Percentiles rank a stretch among this genome's conserved stretches.
Evolutionary conservation across 1,140 invertebrate species (phyloP).

Genomic region (Drosophila orena): DNA sequence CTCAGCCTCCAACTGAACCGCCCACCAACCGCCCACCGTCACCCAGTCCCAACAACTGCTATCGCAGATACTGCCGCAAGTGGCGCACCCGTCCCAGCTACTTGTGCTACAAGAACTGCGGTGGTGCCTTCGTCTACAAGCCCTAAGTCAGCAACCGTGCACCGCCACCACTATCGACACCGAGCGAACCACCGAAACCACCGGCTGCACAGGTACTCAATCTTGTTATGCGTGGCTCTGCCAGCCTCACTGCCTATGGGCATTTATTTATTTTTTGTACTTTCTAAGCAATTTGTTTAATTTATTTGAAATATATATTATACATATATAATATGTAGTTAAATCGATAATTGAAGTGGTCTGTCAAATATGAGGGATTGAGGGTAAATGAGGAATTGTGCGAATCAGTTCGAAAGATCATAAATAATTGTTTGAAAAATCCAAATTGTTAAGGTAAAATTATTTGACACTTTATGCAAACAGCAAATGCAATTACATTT

Average conservation of each 20-base stretch:
- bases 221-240: slow-evolving; percentile 35
- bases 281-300: slow-evolving; percentile 66
- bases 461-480: slow-evolving; percentile 8
- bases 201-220: slow-evolving; percentile 30
- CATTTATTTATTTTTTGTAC: slow-evolving; percentile 67
- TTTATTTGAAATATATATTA: slow-evolving; percentile 35
- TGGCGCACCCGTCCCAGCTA: slow-evolving; percentile 69
- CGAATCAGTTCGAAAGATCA: not conserved
- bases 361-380: too few relatives aligned
- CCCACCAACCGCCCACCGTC: slow-evolving; percentile 46
- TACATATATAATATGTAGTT: too few relatives aligned
- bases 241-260: slow-evolving; percentile 40
- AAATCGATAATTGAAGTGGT: slow-evolving; percentile 6
- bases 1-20: slow-evolving; percentile 13
- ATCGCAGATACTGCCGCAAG: slow-evolving; percentile 70
- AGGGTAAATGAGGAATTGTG: too few relatives aligned
- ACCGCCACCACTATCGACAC: not conserved
- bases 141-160: slow-evolving; percentile 28
- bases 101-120: slow-evolving; percentile 66
- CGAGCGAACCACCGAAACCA: not conserved
- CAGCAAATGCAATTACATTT: slow-evolving; percentile 39
- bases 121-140: slow-evolving; percentile 50
- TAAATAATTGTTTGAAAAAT: not conserved
- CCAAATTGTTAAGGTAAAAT: too few relatives aligned
- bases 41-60: slow-evolving; percentile 62